Conservation (phyloP, 2,113 vertebrate genomes). For the Triplophysa siluroides region DNA sequence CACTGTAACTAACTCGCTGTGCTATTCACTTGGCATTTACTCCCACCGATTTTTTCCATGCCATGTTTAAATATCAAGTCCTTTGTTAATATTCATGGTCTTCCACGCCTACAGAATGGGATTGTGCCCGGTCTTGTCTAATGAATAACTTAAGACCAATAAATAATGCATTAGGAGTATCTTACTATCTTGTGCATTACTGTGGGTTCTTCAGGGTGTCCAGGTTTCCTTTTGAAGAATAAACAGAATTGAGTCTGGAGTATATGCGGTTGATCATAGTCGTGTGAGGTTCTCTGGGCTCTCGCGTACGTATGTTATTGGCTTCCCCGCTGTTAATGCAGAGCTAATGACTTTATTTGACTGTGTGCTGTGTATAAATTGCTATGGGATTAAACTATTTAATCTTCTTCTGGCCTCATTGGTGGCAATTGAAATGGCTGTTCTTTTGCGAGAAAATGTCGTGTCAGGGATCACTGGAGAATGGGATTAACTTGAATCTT, state of each 20-base stretch:
- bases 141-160: conserved; percentile 66
- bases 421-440: conserved; percentile 56
- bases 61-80: conserved; percentile 70
- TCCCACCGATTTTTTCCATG: conserved; percentile 58
- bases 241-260: conserved; percentile 19
- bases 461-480: conserved; percentile 50
- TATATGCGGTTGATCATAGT: conserved; percentile 5
- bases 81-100: conserved; percentile 68
- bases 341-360: conserved; percentile 60
- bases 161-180: conserved; percentile 60
- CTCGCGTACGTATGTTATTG: conserved; percentile 44
- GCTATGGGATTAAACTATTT: conserved; percentile 57
- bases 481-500: conserved; percentile 50
- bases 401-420: conserved; percentile 54
- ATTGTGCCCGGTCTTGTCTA: conserved; percentile 54
- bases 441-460: conserved; percentile 52
- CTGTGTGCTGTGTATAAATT: conserved; percentile 56
- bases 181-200: conserved; percentile 24
- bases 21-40: conserved; percentile 70
- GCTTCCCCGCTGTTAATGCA: conserved; percentile 48
- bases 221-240: not conserved
- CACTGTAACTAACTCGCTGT: conserved; percentile 34
- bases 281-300: conserved; percentile 25
- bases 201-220: conserved; percentile 41
- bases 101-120: conserved; percentile 56